phyloP scores from a whole-genome alignment of 2,888 invertebrate genomes.

The Busseola fusca region DNA sequence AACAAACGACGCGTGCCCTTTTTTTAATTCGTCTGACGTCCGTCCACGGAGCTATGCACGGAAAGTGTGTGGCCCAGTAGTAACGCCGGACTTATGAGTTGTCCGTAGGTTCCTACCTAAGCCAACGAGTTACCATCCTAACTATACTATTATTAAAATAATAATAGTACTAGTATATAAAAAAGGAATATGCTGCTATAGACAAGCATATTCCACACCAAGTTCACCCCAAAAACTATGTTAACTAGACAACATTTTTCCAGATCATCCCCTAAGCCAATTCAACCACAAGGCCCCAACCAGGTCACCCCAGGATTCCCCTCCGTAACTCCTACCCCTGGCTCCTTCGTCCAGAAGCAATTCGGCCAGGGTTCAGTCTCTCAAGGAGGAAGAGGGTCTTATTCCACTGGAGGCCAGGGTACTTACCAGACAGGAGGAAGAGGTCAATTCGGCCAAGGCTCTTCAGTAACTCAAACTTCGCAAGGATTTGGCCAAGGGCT shows the following conservation, averaged over 20 bases:
- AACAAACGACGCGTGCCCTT: too few relatives aligned
- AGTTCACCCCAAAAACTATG: background rate
- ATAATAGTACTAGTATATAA: too few relatives aligned
- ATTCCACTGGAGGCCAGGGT: conserved; percentile 65
- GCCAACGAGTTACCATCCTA: too few relatives aligned
- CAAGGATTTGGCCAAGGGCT: conserved; percentile 56
- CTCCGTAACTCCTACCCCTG: conserved; percentile 54
- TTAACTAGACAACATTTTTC: conserved; percentile 15
- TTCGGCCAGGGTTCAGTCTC: conserved; percentile 53
- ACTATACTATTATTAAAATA: too few relatives aligned
- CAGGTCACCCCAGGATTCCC: conserved; percentile 75
- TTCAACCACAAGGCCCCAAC: conserved; percentile 69
- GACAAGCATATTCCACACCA: too few relatives aligned
- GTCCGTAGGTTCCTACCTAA: too few relatives aligned
- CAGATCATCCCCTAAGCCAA: conserved; percentile 67
- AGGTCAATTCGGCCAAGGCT: conserved; percentile 67
- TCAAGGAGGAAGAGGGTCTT: conserved; percentile 67
- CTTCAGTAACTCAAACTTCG: conserved; percentile 55
- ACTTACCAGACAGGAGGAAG: conserved; percentile 58
- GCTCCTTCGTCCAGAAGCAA: conserved; percentile 67
- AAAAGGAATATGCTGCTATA: too few relatives aligned
- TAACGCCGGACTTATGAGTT: too few relatives aligned
- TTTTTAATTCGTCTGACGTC: too few relatives aligned
- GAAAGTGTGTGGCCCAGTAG: too few relatives aligned
- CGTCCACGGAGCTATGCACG: too few relatives aligned